Base-by-base conservation (phyloP, 2,888 invertebrate genomes). In the Anodontia alba region DNA sequence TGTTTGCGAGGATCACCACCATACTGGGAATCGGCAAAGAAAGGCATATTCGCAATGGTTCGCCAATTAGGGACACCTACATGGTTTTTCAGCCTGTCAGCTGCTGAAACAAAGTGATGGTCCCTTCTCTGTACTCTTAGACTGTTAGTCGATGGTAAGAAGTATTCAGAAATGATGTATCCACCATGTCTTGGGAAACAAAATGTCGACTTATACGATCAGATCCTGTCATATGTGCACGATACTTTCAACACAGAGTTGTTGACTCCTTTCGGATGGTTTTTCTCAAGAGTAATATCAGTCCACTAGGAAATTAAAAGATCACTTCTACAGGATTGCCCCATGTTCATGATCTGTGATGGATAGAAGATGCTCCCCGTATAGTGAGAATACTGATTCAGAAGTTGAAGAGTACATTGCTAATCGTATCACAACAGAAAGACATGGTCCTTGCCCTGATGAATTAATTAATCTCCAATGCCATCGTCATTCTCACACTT, bases 21-120 rank as follows among this genome's bases (percentile, higher is more conserved):
- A 26, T 89, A 87, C 62, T 90, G 83, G 84, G 80, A 87, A 42
- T n/a, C 73, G 54, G 76, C 82, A 10, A 85, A 86, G 73, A n/a
- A 82, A 66, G 83, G 88, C 38, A n/a, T 89, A 0, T 88, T 88
- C 76, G 87, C 86, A 5, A 84, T 86, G 83, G 87, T 89, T 0
- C 46, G 84, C 36, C 88, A 90, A 46, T 68, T 90, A 42, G 83
- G 87, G 3, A 42, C 75, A 7, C 84, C 89, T 0, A 86, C 87
- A 8, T 80, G 80, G 62, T 89, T 87, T 57, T 15, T 71, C 23
- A 73, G 84, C 5, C 57, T 87, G 10, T 84, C 85, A 26, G 78
- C 87, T 23, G 87, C 89, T 49, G 88, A 90, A 80, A 88, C 81
- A 29, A 72, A 76, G 26, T 88, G 88, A 87, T 20, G 20, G 10